phyloP scores from a whole-genome alignment of 2,113 vertebrate genomes.

The Nymphicus hollandicus region DNA sequence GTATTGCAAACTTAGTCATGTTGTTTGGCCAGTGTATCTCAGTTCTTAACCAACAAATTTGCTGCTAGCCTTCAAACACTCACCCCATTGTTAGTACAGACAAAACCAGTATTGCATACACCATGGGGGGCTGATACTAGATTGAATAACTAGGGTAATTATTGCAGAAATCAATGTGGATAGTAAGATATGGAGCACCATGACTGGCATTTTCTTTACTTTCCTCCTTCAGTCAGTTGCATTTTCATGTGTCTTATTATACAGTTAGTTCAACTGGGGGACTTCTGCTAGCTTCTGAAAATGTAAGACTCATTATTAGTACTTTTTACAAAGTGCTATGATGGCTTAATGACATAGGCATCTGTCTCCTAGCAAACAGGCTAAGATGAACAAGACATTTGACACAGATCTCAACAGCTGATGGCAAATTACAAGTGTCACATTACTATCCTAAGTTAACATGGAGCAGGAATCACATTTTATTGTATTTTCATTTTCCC shows the following conservation, averaged over 20 bases:
- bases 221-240: fast-evolving
- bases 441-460: not conserved
- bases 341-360: not conserved
- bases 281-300: not conserved
- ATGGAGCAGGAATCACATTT: not conserved
- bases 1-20: not conserved
- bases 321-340: not conserved
- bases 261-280: not conserved
- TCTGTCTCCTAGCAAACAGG: not conserved
- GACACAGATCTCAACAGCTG: not conserved
- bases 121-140: not conserved
- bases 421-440: not conserved
- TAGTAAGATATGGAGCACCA: not conserved
- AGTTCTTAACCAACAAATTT: not conserved
- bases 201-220: not conserved
- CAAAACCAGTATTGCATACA: not conserved
- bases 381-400: not conserved
- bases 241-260: not conserved
- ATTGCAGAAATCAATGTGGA: not conserved
- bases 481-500: not conserved
- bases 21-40: not conserved
- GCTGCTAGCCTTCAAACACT: not conserved
- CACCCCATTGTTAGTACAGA: not conserved
- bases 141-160: not conserved
- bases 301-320: not conserved